Conservation (phyloP, 2,113 vertebrate species). For the Amphilophus citrinellus region DNA sequence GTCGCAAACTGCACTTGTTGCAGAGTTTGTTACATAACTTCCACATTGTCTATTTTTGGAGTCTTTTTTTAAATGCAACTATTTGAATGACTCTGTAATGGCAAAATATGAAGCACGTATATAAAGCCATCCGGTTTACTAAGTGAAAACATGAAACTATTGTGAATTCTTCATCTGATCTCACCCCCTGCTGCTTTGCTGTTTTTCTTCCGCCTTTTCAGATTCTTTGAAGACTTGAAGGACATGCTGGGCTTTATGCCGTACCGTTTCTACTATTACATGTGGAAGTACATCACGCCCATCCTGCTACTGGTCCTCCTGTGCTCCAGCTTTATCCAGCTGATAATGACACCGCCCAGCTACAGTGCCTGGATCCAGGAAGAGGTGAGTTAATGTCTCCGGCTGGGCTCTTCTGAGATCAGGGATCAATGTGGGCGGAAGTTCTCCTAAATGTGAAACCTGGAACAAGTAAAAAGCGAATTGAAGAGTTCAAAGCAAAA, state of each 20-base stretch:
- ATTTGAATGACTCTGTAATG: not conserved
- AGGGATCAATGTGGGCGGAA: conserved; percentile 21
- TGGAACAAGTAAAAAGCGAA: conserved; percentile 49
- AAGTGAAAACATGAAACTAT: conserved; percentile 10
- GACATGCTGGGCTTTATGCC: conserved; percentile 97
- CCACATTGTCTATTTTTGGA: not conserved
- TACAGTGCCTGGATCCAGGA: conserved; percentile 96
- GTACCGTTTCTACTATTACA: conserved; percentile 94
- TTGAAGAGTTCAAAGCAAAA: conserved; percentile 33
- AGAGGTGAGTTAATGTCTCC: conserved; percentile 80
- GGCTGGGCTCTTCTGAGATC: not conserved
- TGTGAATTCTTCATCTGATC: conserved; percentile 44
- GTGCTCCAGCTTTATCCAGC: conserved; percentile 88
- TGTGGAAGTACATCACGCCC: conserved; percentile 97
- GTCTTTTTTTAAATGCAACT: not conserved
- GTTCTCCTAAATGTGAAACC: conserved; percentile 14
- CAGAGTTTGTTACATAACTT: not conserved
- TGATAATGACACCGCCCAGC: conserved; percentile 89
- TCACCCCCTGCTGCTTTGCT: conserved; percentile 12
- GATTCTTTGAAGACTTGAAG: conserved; percentile 96
- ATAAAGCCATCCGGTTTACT: conserved; percentile 13
- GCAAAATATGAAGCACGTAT: not conserved
- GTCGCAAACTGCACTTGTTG: not conserved
- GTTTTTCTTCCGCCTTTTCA: conserved; percentile 51
- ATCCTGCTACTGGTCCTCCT: conserved; percentile 88